Percentiles rank a stretch among this genome's conserved stretches.
phyloP scores from a whole-genome alignment of 1,140 invertebrate genomes.

The Drosophila athabasca region DNA sequence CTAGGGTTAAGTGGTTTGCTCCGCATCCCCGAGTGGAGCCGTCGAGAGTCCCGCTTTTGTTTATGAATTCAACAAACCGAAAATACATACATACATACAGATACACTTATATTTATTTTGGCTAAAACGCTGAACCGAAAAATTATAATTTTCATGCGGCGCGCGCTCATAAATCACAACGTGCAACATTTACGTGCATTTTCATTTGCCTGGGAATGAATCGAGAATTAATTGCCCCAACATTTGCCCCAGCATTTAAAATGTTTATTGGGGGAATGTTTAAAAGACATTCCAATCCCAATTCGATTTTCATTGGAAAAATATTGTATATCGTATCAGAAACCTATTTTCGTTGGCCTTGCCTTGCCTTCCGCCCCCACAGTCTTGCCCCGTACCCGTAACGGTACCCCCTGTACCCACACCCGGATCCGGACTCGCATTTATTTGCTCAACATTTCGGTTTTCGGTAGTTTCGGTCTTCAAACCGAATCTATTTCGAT shows the following conservation, averaged over 20 bases:
- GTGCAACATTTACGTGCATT: constrained; percentile 19
- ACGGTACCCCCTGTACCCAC: too few relatives aligned
- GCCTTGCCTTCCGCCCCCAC: neutral
- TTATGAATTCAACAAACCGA: constrained; percentile 48
- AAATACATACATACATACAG: constrained; percentile 19
- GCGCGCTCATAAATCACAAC: constrained; percentile 59
- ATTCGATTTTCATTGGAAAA: constrained; percentile 32
- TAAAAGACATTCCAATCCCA: constrained; percentile 24
- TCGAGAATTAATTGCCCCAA: constrained; percentile 40
- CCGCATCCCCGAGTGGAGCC: constrained; percentile 22
- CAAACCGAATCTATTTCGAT: constrained; percentile 66
- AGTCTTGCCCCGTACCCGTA: neutral
- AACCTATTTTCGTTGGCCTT: constrained; percentile 19
- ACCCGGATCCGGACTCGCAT: constrained; percentile 26
- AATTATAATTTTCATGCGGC: constrained; percentile 50
- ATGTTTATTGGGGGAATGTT: constrained; percentile 20
- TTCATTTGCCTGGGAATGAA: constrained; percentile 8
- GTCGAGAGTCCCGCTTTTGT: constrained; percentile 16
- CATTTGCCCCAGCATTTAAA: constrained; percentile 38
- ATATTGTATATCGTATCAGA: constrained; percentile 19
- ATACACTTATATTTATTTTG: constrained; percentile 53
- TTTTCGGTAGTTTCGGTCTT: neutral
- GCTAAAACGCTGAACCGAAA: constrained; percentile 37
- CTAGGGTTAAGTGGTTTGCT: constrained; percentile 31
- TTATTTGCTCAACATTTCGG: constrained; percentile 53